Evolutionary conservation across 2,113 vertebrate genomes (phyloP).

Genomic region (mouse (Mus musculus)): GRCm39 chr17:67689501-67690000

Average conservation of each 20-base stretch:
- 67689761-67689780: neutral
- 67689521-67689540: no score
- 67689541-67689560: neutral
- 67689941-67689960: neutral
- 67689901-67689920: neutral
- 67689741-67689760: neutral
- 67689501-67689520: no score
- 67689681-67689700: neutral
- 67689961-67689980: neutral
- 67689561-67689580: neutral
- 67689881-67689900: neutral
- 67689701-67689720: constrained; percentile 3
- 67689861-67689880: neutral
- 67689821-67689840: neutral
- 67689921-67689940: neutral
- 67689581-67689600: neutral
- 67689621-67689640: neutral
- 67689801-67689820: no score
- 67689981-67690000: neutral
- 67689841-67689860: neutral
- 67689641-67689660: neutral
- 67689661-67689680: neutral
- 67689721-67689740: neutral
- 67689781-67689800: neutral
- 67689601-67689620: neutral